These are phyloP conservation scores for Coregonus suidteri DNA, from an alignment of 2,797 vertebrate species.

Conservation along the genomic window DNA sequence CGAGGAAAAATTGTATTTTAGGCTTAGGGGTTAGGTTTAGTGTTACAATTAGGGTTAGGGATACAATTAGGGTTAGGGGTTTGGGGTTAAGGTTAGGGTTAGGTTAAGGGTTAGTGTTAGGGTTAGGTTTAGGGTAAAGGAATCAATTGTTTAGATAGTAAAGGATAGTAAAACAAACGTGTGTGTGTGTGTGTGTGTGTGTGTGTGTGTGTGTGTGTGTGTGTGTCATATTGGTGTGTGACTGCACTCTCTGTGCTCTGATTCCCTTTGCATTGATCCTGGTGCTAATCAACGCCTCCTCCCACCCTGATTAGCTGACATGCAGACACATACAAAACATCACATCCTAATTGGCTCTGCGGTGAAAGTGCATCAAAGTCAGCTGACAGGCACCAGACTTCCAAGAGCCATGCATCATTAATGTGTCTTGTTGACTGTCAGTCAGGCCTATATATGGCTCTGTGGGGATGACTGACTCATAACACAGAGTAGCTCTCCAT, in stretches of 20 bases:
- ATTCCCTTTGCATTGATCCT: slow-evolving; percentile 49
- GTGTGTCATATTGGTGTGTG: not conserved
- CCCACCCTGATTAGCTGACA: slow-evolving; percentile 63
- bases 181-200: not conserved
- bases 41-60: too few relatives aligned
- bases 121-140: too few relatives aligned
- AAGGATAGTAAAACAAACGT: not conserved
- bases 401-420: slow-evolving; percentile 52
- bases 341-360: slow-evolving; percentile 71
- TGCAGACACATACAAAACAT: slow-evolving; percentile 65
- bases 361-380: slow-evolving; percentile 64
- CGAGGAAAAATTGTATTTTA: too few relatives aligned
- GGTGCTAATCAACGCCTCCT: slow-evolving; percentile 60
- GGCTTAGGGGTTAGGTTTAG: too few relatives aligned
- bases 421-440: slow-evolving; percentile 50
- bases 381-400: slow-evolving; percentile 54
- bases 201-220: not conserved
- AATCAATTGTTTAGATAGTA: too few relatives aligned
- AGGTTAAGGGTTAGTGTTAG: too few relatives aligned
- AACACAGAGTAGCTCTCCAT: slow-evolving; percentile 40
- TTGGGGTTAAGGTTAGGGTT: too few relatives aligned
- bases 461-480: slow-evolving; percentile 36
- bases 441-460: slow-evolving; percentile 40
- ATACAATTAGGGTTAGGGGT: too few relatives aligned
- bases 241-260: not conserved